phyloP scores from a whole-genome alignment of 2,113 vertebrate species.

The Clarias macrocephalus region DNA sequence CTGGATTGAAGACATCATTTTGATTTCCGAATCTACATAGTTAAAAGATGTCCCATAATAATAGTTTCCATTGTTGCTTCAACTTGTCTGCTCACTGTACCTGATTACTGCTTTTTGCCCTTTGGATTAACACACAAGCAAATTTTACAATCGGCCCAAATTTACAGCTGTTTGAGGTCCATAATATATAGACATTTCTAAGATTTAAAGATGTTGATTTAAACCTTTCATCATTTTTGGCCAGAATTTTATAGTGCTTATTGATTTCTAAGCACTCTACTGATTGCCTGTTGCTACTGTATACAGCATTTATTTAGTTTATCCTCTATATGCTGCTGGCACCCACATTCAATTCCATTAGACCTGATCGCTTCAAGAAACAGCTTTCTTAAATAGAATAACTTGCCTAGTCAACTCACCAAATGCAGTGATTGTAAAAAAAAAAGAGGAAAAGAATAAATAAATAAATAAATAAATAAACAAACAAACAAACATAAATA shows the following conservation, averaged over 20 bases:
- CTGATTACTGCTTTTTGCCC: not conserved
- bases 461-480: no score
- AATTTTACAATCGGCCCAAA: not conserved
- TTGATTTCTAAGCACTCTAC: not conserved
- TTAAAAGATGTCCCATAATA: not conserved
- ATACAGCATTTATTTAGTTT: slow-evolving; percentile 8
- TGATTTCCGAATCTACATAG: not conserved
- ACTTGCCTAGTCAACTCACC: not conserved
- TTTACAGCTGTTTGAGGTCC: not conserved
- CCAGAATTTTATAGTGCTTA: not conserved
- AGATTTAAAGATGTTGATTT: not conserved
- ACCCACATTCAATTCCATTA: not conserved
- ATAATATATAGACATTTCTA: not conserved
- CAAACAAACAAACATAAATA: no score
- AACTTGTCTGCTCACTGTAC: not conserved
- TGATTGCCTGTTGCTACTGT: not conserved
- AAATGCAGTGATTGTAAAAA: not conserved
- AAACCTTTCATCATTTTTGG: not conserved
- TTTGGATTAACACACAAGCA: not conserved
- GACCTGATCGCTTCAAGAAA: not conserved
- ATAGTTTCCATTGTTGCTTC: not conserved
- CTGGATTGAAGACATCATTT: not conserved
- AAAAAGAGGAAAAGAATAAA: no score
- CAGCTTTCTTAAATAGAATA: not conserved
- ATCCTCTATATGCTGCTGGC: not conserved